Evolutionary conservation across 2,113 vertebrate species (phyloP).

Genomic region (Muntiacus reevesi): DNA sequence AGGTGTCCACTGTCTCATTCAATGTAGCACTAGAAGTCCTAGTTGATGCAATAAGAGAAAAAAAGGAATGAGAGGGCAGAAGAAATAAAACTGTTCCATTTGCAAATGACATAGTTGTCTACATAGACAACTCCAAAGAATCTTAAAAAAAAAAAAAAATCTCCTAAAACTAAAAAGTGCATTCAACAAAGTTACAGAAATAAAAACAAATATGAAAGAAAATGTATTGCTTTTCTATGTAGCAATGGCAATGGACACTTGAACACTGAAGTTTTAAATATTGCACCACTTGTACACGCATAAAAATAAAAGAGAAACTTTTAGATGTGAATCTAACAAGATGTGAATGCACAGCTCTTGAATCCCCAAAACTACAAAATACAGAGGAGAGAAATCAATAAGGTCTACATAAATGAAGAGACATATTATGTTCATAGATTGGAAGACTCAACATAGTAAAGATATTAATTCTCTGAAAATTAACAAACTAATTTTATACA

Average conservation of each 20-base stretch:
- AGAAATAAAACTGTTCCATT: background rate
- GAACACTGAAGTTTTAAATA: background rate
- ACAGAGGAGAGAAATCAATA: background rate
- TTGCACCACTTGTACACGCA: background rate
- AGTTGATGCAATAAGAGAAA: background rate
- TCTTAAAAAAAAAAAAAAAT: background rate
- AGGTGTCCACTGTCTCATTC: accelerated
- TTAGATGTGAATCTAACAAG: background rate
- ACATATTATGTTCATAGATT: accelerated
- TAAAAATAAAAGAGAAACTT: background rate
- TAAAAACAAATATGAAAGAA: background rate
- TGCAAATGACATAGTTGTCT: background rate
- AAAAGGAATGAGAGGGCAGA: too few species aligned
- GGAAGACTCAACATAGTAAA: background rate
- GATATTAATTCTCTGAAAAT: background rate
- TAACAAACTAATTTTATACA: background rate
- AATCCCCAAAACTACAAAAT: background rate
- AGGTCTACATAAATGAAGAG: too few species aligned
- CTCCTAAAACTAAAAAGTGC: background rate
- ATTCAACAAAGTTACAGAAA: background rate
- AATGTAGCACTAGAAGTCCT: accelerated
- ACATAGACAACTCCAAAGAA: background rate
- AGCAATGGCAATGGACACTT: too few species aligned
- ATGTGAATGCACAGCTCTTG: background rate
- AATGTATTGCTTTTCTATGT: background rate